Evolutionary conservation across 2,113 vertebrate species (phyloP).

Genomic region (Tragelaphus buxtoni): DNA sequence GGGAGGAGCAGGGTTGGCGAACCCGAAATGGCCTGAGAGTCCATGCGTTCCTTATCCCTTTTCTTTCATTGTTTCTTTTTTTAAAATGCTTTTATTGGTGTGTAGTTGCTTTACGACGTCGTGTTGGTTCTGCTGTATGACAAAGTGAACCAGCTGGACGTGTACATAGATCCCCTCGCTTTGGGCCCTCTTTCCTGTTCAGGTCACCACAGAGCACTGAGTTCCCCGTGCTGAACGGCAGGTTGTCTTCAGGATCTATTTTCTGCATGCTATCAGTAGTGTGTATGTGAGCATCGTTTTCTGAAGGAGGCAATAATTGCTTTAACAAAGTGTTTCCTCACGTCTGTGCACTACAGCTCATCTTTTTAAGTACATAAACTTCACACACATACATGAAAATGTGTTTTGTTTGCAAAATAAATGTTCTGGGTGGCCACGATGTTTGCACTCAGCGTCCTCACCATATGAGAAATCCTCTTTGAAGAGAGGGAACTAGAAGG

Average conservation of each 20-base stretch:
- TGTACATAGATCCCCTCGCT: fast-evolving
- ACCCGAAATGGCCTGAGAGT: fast-evolving
- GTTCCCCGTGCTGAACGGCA: not conserved
- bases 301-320: fast-evolving
- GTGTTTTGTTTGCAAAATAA: not conserved
- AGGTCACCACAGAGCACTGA: not conserved
- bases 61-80: not conserved
- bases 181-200: not conserved
- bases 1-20: fast-evolving
- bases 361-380: not conserved
- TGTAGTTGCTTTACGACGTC: fast-evolving
- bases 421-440: not conserved
- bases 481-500: not conserved
- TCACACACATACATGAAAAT: not conserved
- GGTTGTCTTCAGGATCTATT: not conserved
- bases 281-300: not conserved
- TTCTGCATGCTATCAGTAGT: not conserved
- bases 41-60: fast-evolving
- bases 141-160: fast-evolving
- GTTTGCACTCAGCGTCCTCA: not conserved
- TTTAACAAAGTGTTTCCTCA: not conserved
- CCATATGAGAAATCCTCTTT: not conserved
- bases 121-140: fast-evolving
- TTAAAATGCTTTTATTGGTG: not conserved
- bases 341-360: fast-evolving